Percentiles rank a stretch among this genome's conserved stretches.
phyloP scores from a whole-genome alignment of 2,797 vertebrate genomes.

The Heteromormyrus szaboi region DNA sequence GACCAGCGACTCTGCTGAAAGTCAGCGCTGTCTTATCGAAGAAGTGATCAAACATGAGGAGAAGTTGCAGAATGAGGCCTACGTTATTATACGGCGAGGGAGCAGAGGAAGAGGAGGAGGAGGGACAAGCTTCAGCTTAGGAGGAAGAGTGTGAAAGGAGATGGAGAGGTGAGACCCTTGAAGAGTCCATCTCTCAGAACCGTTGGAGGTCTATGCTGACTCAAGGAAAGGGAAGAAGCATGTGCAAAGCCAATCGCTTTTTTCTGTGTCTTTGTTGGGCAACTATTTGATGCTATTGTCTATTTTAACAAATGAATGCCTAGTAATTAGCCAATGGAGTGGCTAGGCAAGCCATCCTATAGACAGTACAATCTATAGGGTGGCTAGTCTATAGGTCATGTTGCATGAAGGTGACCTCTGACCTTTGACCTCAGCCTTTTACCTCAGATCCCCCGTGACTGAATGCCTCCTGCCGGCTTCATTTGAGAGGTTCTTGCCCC shows the following conservation, averaged over 20 bases:
- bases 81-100: not conserved
- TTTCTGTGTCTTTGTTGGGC: not conserved
- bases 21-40: not conserved
- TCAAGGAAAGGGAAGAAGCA: not conserved
- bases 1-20: not conserved
- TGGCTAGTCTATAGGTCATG: not conserved
- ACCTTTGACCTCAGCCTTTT: constrained; percentile 24
- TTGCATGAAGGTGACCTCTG: not conserved
- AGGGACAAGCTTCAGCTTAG: not conserved
- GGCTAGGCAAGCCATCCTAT: not conserved
- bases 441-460: constrained; percentile 32
- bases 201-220: not conserved
- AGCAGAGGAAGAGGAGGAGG: not conserved
- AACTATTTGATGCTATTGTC: not conserved
- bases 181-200: not conserved
- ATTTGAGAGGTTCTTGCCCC: constrained; percentile 23
- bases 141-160: not conserved
- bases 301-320: not conserved
- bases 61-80: not conserved
- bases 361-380: not conserved
- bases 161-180: not conserved
- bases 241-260: not conserved
- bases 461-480: constrained; percentile 36
- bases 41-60: too few relatives aligned
- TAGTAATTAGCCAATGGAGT: not conserved